Conservation (phyloP, 2,888 invertebrate species). For the Tanytarsus gracilentus region DNA sequence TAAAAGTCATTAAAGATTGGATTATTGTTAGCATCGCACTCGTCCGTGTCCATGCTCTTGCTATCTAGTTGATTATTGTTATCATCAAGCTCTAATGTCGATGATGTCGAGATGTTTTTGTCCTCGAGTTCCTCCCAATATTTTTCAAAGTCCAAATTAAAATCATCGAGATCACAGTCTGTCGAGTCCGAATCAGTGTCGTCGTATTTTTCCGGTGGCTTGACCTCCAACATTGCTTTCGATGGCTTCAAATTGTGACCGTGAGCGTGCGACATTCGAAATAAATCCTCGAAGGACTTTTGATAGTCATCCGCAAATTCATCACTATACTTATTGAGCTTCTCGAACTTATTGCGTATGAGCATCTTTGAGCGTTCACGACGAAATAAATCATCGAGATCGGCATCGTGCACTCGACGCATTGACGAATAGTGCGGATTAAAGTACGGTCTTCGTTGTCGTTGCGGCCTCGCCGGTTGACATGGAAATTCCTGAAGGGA, state of each 20-base stretch:
- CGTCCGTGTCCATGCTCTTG: constrained; percentile 41
- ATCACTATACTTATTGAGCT: constrained; percentile 35
- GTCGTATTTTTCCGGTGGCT: constrained; percentile 40
- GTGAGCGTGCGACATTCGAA: neutral
- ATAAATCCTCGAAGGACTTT: constrained; percentile 24
- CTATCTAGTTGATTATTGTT: constrained; percentile 42
- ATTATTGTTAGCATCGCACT: constrained; percentile 34
- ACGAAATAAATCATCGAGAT: constrained; percentile 40
- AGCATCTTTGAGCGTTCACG: constrained; percentile 40
- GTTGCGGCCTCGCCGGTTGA: constrained; percentile 4
- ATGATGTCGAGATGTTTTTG: constrained; percentile 17
- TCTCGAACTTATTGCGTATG: constrained; percentile 39
- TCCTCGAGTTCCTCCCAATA: constrained; percentile 42
- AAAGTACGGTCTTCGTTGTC: constrained; percentile 1
- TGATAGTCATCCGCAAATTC: constrained; percentile 34
- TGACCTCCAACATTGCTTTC: constrained; percentile 40
- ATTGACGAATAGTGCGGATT: constrained; percentile 18
- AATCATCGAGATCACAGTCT: constrained; percentile 42
- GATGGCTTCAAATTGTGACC: constrained; percentile 25
- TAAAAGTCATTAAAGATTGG: constrained; percentile 43
- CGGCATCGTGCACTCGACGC: constrained; percentile 36
- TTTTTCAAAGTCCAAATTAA: constrained; percentile 43
- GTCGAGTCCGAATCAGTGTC: constrained; percentile 43
- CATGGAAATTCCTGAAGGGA: constrained; percentile 24
- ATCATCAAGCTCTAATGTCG: constrained; percentile 34